Evolutionary conservation across 2,113 vertebrate genomes (phyloP), one percentile per base, ranked within the genome.

Genomic region (Choloepus hoffmanni): DNA sequence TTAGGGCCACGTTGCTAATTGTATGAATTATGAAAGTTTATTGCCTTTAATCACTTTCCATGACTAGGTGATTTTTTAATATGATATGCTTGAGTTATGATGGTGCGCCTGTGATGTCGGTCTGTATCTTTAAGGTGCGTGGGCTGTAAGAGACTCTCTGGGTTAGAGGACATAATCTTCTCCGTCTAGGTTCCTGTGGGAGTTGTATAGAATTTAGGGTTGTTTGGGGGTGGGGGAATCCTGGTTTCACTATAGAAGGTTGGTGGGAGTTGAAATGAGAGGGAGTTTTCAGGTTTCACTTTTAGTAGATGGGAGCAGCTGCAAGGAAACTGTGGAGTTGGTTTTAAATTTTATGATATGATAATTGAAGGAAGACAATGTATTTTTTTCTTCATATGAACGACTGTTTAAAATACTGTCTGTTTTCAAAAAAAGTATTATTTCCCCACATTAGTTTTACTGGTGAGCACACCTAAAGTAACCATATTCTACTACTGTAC

Each of bases 201-300:
- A 92, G 90, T 67, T 84, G 45, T 43, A 74, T n/a, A 89, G 65
- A 89, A 60, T 16, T 48, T 86, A 65, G 90, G 94, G 68, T 87
- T 94, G 0, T 36, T 62, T 85, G 84, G 93, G 74, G 68, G 86
- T 83, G 93, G 81, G 74, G 94, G 87, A 95, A 95, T 96, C 96
- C 95, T 84, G 90, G 91, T 96, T 97, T 97, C 92, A 95, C 90
- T 88, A 10, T 1, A 87, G 81, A 85, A 24, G 30, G 33, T 55
- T 76, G 81, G 73, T 97, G 89, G 92, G 96, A 96, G 96, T 95
- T 43, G 28, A 63, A 76, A 96, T 96, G 67, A 92, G 97, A 97
- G 92, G 95, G 77, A 81, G 74, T 93, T 96, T 95, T 97, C 89
- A 86, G 91, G 96, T 97, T 97, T 97, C 96, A 53, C 16, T 98